A percentile compares a stretch with the other conserved stretches of the same genome.
Conservation (phyloP, 92 coral and sea anemone species). For the Parazoanthus swiftii region DNA sequence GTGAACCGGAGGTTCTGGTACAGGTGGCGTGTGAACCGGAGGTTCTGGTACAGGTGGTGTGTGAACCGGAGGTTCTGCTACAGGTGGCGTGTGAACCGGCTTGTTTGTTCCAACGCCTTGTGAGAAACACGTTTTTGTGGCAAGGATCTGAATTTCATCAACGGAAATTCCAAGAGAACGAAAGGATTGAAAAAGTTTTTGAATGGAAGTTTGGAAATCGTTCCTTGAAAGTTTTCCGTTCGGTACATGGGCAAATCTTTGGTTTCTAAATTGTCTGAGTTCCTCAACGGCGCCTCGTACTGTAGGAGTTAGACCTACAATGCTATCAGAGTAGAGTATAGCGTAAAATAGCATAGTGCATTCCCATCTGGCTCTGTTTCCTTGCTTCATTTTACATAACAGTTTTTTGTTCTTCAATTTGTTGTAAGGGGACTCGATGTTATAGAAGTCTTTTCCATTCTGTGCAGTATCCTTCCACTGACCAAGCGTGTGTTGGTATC, state of each 20-base stretch:
- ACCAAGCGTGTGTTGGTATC: constrained; percentile 43
- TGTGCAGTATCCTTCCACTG: constrained; percentile 53
- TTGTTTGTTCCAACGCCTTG: not conserved
- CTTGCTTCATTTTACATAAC: constrained; percentile 21
- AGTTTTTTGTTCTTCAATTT: not conserved
- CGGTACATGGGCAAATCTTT: constrained; percentile 17
- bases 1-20: too few species aligned
- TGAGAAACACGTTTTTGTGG: not conserved
- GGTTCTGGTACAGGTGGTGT: too few species aligned
- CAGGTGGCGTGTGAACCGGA: too few species aligned
- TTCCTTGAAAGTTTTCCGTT: not conserved
- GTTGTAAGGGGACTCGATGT: not conserved
- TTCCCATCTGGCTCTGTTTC: constrained; percentile 38
- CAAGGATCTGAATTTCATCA: not conserved
- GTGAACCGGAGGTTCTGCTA: not conserved
- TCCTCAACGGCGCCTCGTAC: not conserved
- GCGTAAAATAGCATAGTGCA: constrained; percentile 49
- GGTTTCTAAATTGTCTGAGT: not conserved
- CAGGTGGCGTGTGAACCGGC: not conserved
- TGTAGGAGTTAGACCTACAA: not conserved
- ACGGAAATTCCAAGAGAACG: not conserved
- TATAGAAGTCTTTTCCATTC: constrained; percentile 51
- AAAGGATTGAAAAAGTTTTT: constrained; percentile 4
- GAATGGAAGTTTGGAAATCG: constrained; percentile 7
- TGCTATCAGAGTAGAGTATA: constrained; percentile 40